Base-by-base conservation (phyloP, 92 coral and sea anemone species). In the Bergia sp. region DNA sequence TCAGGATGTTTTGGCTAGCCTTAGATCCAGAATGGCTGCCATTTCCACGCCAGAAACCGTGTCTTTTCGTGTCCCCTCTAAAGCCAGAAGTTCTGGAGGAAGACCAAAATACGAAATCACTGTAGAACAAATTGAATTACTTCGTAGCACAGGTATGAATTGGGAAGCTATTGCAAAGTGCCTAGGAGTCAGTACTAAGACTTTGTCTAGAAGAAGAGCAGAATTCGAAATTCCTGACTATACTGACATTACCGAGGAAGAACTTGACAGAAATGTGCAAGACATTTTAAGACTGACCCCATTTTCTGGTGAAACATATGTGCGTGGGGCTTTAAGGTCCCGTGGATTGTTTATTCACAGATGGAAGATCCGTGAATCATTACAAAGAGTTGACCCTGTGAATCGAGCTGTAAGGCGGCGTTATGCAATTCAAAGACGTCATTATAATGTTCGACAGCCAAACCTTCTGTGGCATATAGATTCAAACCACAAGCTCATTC, bases 271-370 rank as follows among this genome's bases (percentile, higher is more conserved):
- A 8, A 53, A 53, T 8, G 13, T 53, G 13, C 8, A 8, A 53
- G 61, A 88, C 23, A 88, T 90, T 65, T 57, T 80, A 80, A 20
- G 90, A 73, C 43, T 90, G 73, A 90, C 92, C 39, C 87, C 87
- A 36, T 90, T 66, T 80, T 90, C 92, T 76, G 90, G 92, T 37
- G 90, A 90, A 90, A 86, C 86, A 16, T 90, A 86, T 67, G 83
- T 86, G 23, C 90, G 92, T 21, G 87, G 82, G 67, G 87, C 90
- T 69, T 90, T 90, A 47, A 81, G 82, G 36, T 73, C 82, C 20
- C 72, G 87, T 16, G 87, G 82, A 21, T 65, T 90, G 49, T 75
- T 74, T 89, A 73, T 89, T 29, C 88, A 89, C 37, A 53, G 91
- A 50, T 89, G 91, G 86, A 76, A 50, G 42, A 64, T 85, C 76